Conservation (phyloP, 2,113 vertebrate species). For the Malurus elegans region DNA sequence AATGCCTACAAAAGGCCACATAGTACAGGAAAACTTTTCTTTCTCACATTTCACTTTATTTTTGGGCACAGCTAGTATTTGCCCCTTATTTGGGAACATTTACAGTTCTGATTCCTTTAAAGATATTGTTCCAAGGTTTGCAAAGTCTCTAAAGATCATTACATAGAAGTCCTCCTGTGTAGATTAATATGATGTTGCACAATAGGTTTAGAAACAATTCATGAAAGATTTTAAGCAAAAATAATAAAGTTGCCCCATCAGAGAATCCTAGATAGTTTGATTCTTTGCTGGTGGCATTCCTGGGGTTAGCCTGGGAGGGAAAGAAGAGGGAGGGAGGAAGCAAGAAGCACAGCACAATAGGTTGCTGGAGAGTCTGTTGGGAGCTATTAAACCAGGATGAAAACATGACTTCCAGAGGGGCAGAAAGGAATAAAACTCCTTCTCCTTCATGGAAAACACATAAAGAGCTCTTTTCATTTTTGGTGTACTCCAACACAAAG, state of each 20-base stretch:
- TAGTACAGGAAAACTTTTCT: accelerated
- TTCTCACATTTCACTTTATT: background rate
- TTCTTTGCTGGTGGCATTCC: background rate
- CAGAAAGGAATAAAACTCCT: background rate
- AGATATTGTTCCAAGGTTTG: background rate
- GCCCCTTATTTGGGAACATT: background rate
- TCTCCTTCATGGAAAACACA: background rate
- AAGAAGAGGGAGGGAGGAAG: background rate
- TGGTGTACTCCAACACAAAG: background rate
- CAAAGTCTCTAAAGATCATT: background rate
- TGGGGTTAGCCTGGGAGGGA: background rate
- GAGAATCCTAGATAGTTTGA: background rate
- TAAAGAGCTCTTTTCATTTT: background rate
- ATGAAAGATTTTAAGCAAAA: background rate
- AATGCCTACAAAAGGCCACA: background rate
- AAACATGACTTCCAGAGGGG: background rate
- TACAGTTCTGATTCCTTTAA: background rate
- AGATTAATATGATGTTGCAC: background rate
- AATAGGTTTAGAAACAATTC: background rate
- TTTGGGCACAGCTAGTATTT: background rate
- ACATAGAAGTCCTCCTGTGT: background rate
- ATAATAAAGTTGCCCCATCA: background rate
- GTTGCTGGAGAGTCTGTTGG: background rate
- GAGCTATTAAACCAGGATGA: background rate
- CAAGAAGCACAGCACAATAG: background rate